These are phyloP conservation scores for Sternarchorhynchus goeldii DNA, from an alignment of 2,797 vertebrate genomes.

Conservation along the genomic window DNA sequence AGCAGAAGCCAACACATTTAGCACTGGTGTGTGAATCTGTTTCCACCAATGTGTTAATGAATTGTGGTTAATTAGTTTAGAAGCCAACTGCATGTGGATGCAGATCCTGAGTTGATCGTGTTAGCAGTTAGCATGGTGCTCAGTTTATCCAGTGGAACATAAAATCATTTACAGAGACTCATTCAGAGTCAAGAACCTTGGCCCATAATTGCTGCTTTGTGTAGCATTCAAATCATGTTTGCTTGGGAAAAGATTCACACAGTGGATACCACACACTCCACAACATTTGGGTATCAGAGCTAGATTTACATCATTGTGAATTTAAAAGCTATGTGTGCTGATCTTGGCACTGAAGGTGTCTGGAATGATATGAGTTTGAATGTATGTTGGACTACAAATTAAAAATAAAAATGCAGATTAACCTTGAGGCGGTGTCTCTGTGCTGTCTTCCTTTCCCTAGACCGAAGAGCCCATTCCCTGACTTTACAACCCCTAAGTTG, in stretches of 20 bases:
- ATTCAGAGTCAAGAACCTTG: conserved; percentile 18
- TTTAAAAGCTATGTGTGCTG: neutral
- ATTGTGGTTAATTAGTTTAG: conserved; percentile 62
- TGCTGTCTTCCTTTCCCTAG: too few species aligned
- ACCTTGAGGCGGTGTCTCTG: too few species aligned
- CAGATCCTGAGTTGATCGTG: conserved; percentile 24
- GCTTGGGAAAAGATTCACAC: conserved; percentile 2
- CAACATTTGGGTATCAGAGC: neutral
- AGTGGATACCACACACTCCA: neutral
- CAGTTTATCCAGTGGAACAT: conserved; percentile 25
- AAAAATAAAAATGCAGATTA: too few species aligned
- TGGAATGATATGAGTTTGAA: too few species aligned
- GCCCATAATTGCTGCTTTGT: conserved; percentile 9
- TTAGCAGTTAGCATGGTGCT: conserved; percentile 11
- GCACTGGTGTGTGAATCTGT: conserved; percentile 72
- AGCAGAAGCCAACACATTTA: conserved; percentile 61
- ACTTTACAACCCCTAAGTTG: too few species aligned
- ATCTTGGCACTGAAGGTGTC: neutral
- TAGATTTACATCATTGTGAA: neutral
- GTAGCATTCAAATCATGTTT: conserved; percentile 1
- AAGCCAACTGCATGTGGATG: neutral
- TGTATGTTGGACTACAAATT: too few species aligned
- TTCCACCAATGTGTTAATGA: conserved; percentile 76
- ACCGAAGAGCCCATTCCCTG: too few species aligned
- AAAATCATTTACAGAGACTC: conserved; percentile 7